A percentile compares a stretch with the other conserved stretches of the same genome.
Evolutionary conservation across 2,888 invertebrate species (phyloP).

Genomic region (Euplagia quadripunctaria): DNA sequence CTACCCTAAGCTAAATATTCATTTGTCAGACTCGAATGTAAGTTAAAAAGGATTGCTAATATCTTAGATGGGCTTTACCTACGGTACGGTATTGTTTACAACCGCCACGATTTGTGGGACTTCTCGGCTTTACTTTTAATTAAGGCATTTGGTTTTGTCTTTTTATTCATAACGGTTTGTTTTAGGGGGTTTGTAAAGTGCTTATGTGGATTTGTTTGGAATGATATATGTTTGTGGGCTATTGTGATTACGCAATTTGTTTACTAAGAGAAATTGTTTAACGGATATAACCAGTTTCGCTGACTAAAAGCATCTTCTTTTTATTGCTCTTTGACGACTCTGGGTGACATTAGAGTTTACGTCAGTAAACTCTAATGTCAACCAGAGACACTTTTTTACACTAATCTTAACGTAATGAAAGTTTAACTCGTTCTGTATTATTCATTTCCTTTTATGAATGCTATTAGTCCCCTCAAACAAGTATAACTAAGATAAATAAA

Average conservation of each 20-base stretch:
- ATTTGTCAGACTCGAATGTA: constrained; percentile 81
- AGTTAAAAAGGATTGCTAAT: constrained; percentile 84
- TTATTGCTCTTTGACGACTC: too few species aligned
- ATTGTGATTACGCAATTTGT: constrained; percentile 11
- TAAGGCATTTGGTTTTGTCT: constrained; percentile 26
- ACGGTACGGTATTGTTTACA: constrained; percentile 67
- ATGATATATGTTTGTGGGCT: constrained; percentile 13
- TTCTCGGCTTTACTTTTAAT: constrained; percentile 41
- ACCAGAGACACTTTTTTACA: neutral
- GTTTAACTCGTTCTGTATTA: neutral
- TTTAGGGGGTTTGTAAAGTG: constrained; percentile 13
- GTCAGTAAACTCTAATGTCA: too few species aligned
- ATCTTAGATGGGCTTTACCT: constrained; percentile 77
- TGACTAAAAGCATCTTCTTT: too few species aligned
- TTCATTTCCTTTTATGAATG: neutral
- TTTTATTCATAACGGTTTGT: constrained; percentile 20
- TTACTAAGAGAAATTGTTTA: neutral
- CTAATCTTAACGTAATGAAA: neutral
- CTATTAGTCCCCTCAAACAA: neutral
- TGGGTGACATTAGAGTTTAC: too few species aligned
- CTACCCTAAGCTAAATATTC: constrained; percentile 77
- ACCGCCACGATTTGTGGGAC: constrained; percentile 48
- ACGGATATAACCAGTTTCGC: neutral
- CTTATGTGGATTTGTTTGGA: constrained; percentile 9
- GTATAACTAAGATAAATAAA: constrained; percentile 29